A percentile compares a stretch with the other conserved stretches of the same genome.
phyloP scores from a whole-genome alignment of 2,797 vertebrate species.

The Diplodus sargus region DNA sequence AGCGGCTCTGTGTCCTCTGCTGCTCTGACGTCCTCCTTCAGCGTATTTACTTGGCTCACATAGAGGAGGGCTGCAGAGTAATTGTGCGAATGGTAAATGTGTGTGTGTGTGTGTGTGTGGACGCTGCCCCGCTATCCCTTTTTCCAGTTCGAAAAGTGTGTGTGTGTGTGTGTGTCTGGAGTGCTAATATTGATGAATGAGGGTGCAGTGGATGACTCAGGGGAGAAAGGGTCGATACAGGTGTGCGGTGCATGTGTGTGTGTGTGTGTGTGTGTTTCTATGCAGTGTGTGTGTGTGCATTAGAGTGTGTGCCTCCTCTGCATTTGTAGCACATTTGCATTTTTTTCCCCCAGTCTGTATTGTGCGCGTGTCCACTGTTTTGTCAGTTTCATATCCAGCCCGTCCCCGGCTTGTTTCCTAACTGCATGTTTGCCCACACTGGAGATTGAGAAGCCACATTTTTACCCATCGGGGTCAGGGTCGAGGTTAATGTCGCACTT shows the following conservation, averaged over 20 bases:
- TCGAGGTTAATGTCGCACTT: constrained; percentile 55
- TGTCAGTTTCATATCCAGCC: not conserved
- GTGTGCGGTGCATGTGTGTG: constrained; percentile 22
- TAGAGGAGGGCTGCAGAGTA: constrained; percentile 50
- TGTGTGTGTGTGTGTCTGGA: constrained; percentile 16
- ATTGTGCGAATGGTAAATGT: constrained; percentile 58
- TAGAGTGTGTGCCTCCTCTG: constrained; percentile 23
- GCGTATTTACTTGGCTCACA: constrained; percentile 55
- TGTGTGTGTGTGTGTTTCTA: not conserved
- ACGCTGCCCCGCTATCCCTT: constrained; percentile 17
- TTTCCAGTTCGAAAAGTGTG: constrained; percentile 25
- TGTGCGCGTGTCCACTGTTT: not conserved
- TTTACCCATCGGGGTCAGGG: constrained; percentile 45
- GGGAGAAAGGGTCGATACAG: constrained; percentile 61
- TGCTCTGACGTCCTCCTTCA: constrained; percentile 51
- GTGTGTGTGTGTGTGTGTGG: constrained; percentile 8
- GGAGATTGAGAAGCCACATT: constrained; percentile 23
- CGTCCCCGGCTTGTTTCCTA: not conserved
- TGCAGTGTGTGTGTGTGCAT: constrained; percentile 30
- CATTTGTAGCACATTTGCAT: constrained; percentile 49
- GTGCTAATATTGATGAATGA: constrained; percentile 80
- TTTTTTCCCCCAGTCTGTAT: not conserved
- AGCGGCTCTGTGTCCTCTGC: constrained; percentile 53
- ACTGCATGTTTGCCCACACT: not conserved
- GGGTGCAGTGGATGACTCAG: constrained; percentile 67